A percentile compares a stretch with the other conserved stretches of the same genome.
Conservation (phyloP, 2,113 vertebrate species). For the Seriola aureovittata region DNA sequence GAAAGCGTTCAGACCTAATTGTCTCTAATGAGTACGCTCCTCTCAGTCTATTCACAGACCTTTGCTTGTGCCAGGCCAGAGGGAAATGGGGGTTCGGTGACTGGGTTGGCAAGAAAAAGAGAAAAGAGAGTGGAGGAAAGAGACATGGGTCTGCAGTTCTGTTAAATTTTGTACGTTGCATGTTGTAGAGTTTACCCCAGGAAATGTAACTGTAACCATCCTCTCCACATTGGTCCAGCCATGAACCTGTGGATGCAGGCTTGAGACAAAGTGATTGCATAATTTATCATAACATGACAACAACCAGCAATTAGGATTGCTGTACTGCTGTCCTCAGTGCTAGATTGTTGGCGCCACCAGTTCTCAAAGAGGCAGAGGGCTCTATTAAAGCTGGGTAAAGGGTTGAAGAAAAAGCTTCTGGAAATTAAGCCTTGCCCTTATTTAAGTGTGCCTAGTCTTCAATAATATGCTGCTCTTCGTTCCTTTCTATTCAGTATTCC, state of each 20-base stretch:
- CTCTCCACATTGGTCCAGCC: background rate
- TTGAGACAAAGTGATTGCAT: background rate
- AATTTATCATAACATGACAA: background rate
- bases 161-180: background rate
- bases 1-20: conserved; percentile 61
- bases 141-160: conserved; percentile 12
- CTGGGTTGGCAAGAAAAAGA: background rate
- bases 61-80: conserved; percentile 13
- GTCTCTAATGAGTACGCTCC: conserved; percentile 68
- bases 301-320: background rate
- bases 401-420: background rate
- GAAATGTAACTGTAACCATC: background rate
- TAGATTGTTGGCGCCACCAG: background rate
- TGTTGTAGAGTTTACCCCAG: too few relatives aligned
- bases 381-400: background rate
- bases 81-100: conserved; percentile 3
- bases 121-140: background rate
- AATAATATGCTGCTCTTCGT: background rate
- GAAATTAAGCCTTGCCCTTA: background rate
- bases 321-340: background rate
- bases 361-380: background rate
- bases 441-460: background rate
- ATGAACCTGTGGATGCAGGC: background rate
- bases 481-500: background rate
- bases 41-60: conserved; percentile 52